phyloP scores from a whole-genome alignment of 2,888 invertebrate species.

The Torymus tubicola region DNA sequence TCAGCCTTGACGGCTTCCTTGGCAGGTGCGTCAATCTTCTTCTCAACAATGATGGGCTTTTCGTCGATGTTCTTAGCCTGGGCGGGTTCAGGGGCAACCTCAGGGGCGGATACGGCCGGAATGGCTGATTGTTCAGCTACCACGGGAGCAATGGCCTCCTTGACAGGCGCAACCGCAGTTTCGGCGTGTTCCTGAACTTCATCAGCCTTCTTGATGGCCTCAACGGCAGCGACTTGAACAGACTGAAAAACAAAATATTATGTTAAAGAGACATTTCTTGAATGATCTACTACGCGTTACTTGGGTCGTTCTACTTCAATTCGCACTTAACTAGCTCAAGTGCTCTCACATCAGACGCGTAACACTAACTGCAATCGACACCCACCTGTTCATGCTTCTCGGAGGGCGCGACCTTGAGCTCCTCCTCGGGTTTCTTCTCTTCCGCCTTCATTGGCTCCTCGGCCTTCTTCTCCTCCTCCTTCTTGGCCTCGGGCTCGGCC shows the following conservation, averaged over 20 bases:
- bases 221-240: background rate
- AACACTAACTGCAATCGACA: background rate
- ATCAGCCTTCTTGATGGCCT: constrained; percentile 19
- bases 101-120: constrained; percentile 19
- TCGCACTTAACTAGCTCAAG: too few species aligned
- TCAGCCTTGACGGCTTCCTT: constrained; percentile 63
- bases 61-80: constrained; percentile 57
- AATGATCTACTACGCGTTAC: too few species aligned
- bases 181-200: constrained; percentile 41
- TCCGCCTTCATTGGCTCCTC: constrained; percentile 52
- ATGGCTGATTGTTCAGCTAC: constrained; percentile 4
- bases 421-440: constrained; percentile 58
- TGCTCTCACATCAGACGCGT: too few species aligned
- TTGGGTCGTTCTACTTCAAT: too few species aligned
- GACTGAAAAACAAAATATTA: constrained; percentile 14
- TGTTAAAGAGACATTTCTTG: too few species aligned
- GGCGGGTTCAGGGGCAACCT: constrained; percentile 50
- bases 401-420: constrained; percentile 40
- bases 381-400: constrained; percentile 44
- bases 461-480: constrained; percentile 59
- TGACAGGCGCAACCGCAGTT: constrained; percentile 4
- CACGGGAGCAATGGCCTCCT: constrained; percentile 19
- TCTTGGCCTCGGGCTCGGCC: constrained; percentile 54
- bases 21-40: constrained; percentile 55
- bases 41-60: constrained; percentile 20